Percentiles rank a stretch among this genome's conserved stretches.
Evolutionary conservation across 2,888 invertebrate species (phyloP).

Genomic region (Dicyrtomina minuta): DNA sequence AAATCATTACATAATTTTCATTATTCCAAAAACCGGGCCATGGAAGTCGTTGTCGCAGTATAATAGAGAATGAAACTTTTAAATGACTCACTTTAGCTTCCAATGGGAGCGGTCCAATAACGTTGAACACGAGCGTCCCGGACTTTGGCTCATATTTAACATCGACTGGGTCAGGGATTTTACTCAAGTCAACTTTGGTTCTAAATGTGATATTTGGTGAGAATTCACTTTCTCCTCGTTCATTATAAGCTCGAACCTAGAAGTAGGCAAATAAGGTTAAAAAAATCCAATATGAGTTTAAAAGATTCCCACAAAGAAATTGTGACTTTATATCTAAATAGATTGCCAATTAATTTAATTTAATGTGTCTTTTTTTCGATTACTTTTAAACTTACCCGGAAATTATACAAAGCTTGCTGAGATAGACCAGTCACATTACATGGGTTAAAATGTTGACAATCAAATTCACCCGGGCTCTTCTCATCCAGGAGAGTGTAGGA

Average conservation of each 20-base stretch:
- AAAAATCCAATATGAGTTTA: background rate
- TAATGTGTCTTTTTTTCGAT: background rate
- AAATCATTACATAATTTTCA: background rate
- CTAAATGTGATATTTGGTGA: conserved; percentile 79
- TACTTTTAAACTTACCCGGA: conserved; percentile 67
- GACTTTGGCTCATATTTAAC: conserved; percentile 81
- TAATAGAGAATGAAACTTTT: background rate
- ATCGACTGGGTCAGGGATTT: conserved; percentile 73
- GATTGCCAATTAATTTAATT: background rate
- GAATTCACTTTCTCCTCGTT: conserved; percentile 81
- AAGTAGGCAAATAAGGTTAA: conserved; percentile 45
- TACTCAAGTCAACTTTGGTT: conserved; percentile 74
- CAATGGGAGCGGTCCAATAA: conserved; percentile 56
- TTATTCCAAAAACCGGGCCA: background rate
- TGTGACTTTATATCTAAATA: background rate
- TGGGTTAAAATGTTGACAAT: conserved; percentile 81
- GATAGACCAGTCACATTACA: conserved; percentile 84
- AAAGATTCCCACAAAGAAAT: background rate
- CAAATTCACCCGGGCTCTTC: conserved; percentile 71
- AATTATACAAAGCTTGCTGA: conserved; percentile 81
- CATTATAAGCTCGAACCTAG: conserved; percentile 80
- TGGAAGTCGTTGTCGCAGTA: background rate
- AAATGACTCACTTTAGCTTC: conserved; percentile 49
- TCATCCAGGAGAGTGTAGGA: conserved; percentile 64
- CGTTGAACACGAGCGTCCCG: conserved; percentile 73